phyloP scores from a whole-genome alignment of 92 coral and sea anemone species.

The Muricea muricata region DNA sequence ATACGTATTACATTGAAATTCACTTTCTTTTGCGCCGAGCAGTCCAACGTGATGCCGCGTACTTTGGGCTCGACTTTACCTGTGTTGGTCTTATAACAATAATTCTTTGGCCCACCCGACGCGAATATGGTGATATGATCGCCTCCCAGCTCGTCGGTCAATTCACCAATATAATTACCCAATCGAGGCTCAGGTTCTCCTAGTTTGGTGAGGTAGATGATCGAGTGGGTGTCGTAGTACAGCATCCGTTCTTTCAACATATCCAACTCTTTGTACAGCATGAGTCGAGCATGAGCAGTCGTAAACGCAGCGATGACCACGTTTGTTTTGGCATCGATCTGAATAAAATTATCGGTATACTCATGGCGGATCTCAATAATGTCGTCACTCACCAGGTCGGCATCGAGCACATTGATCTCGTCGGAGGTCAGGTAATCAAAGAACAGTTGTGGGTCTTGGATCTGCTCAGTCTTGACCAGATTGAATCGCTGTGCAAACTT shows the following conservation, averaged over 20 bases:
- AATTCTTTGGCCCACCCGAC: not conserved
- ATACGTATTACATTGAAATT: not conserved
- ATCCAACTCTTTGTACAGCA: not conserved
- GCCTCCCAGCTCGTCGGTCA: not conserved
- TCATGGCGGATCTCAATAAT: too few species aligned
- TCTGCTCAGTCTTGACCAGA: too few species aligned
- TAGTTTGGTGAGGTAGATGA: not conserved
- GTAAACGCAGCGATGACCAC: too few species aligned
- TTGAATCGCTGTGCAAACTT: not conserved
- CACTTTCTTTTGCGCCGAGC: not conserved
- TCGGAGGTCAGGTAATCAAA: too few species aligned
- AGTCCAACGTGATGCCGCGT: slow-evolving; percentile 1
- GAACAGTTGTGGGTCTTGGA: too few species aligned
- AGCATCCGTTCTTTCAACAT: not conserved
- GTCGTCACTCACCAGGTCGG: too few species aligned
- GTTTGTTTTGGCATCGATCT: too few species aligned
- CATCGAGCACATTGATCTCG: too few species aligned
- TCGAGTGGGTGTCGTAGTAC: not conserved
- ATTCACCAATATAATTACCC: not conserved
- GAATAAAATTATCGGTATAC: too few species aligned
- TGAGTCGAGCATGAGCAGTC: not conserved
- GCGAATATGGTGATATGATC: not conserved
- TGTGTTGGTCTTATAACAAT: not conserved
- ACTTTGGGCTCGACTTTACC: not conserved
- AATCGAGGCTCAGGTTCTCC: not conserved